phyloP scores from a whole-genome alignment of 2,113 vertebrate genomes.

The Serinus canaria region DNA sequence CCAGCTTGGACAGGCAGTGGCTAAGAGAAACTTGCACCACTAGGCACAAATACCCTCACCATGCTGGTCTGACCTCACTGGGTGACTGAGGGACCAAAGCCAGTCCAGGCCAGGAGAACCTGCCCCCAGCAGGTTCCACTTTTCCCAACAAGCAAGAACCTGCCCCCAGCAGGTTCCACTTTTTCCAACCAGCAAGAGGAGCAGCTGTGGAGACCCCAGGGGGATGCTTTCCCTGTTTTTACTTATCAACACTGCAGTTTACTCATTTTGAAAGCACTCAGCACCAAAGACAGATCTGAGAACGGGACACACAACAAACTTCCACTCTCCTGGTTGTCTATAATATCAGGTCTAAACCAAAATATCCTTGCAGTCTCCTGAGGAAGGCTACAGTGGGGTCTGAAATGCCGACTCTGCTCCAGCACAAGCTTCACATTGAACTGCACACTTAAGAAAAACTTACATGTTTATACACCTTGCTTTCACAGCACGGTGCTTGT shows the following conservation, averaged over 20 bases:
- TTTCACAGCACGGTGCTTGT: conserved; percentile 10
- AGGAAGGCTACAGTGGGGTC: not conserved
- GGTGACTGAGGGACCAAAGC: not conserved
- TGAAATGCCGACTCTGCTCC: not conserved
- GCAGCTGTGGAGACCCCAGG: not conserved
- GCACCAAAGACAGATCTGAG: not conserved
- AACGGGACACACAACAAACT: not conserved
- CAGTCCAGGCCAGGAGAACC: not conserved
- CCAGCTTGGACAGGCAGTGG: not conserved
- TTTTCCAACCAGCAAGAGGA: not conserved
- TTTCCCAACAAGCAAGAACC: not conserved
- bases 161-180: too few relatives aligned
- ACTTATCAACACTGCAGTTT: not conserved
- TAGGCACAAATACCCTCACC: not conserved
- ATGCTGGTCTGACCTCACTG: not conserved
- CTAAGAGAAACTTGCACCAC: not conserved
- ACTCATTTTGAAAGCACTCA: not conserved
- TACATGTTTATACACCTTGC: not conserved
- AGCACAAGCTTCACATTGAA: not conserved
- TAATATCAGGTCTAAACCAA: not conserved
- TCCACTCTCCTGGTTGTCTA: not conserved
- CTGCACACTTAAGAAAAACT: not conserved
- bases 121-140: not conserved
- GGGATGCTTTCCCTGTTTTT: not conserved
- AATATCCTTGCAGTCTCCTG: not conserved